Conservation (phyloP, 1,140 invertebrate genomes). For the Brachionus rubens region DNA sequence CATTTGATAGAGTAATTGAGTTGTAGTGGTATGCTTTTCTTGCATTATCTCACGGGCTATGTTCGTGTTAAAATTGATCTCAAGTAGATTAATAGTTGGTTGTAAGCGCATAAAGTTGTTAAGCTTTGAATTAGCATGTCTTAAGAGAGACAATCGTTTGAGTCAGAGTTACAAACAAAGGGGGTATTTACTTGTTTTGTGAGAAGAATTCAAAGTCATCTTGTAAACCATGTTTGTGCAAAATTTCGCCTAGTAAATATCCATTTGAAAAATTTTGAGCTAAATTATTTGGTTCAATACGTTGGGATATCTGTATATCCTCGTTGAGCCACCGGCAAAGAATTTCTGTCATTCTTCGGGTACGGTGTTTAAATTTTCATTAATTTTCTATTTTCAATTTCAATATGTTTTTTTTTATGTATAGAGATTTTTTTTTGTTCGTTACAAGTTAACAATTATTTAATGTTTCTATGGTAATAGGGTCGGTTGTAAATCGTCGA, state of each 20-base stretch:
- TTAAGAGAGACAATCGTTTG: constrained; percentile 49
- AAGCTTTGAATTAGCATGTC: constrained; percentile 59
- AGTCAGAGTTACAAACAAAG: neutral
- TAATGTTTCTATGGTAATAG: no score
- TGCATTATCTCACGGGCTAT: constrained; percentile 59
- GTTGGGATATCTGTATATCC: constrained; percentile 55
- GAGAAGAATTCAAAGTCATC: constrained; percentile 62
- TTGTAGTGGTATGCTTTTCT: constrained; percentile 57
- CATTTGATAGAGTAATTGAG: constrained; percentile 58
- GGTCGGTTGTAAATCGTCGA: no score
- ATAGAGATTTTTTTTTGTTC: no score
- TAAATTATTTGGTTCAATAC: constrained; percentile 51
- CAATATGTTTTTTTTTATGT: no score
- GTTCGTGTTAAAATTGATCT: constrained; percentile 60
- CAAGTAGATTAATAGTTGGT: constrained; percentile 56
- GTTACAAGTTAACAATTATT: no score
- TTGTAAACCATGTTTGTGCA: constrained; percentile 58
- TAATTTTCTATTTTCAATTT: no score
- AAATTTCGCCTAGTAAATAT: constrained; percentile 59
- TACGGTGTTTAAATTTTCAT: no score
- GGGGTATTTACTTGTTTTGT: constrained; percentile 55
- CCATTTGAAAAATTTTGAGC: constrained; percentile 56
- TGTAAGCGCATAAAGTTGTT: constrained; percentile 60
- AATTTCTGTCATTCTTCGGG: constrained; percentile 59
- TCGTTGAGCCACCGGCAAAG: constrained; percentile 59